Evolutionary conservation across 2,888 invertebrate species (phyloP).

Genomic region (Ormia ochracea): DNA sequence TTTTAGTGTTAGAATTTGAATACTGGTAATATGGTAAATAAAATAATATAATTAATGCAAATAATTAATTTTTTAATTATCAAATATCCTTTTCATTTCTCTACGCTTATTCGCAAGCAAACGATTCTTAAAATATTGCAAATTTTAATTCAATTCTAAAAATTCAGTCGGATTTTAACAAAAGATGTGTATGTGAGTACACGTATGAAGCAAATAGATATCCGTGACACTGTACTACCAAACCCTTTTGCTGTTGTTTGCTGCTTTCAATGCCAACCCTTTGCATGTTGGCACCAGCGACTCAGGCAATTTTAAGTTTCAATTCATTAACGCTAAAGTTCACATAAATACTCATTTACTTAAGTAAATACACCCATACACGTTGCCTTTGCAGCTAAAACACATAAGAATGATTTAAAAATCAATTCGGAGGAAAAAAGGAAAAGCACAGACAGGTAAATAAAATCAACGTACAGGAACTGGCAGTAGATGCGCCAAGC

Average conservation of each 20-base stretch:
- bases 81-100: too few species aligned
- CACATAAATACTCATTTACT: not conserved
- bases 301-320: slow-evolving; percentile 45
- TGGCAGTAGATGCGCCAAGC: slow-evolving; percentile 21
- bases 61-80: too few species aligned
- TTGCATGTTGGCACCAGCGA: slow-evolving; percentile 46
- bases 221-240: slow-evolving; percentile 23
- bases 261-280: slow-evolving; percentile 47
- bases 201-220: too few species aligned
- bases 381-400: not conserved
- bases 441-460: not conserved
- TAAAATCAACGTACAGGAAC: slow-evolving; percentile 1
- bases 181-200: too few species aligned
- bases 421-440: slow-evolving; percentile 10
- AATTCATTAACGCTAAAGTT: slow-evolving; percentile 42
- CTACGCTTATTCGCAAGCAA: too few species aligned
- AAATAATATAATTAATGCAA: too few species aligned
- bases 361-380: not conserved
- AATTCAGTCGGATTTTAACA: too few species aligned
- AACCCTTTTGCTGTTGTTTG: slow-evolving; percentile 32
- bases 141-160: too few species aligned
- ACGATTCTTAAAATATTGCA: too few species aligned
- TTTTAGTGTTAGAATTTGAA: too few species aligned
- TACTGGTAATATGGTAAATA: too few species aligned
- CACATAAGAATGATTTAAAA: slow-evolving; percentile 47